phyloP scores from a whole-genome alignment of 2,113 vertebrate genomes.

The Dinomys branickii region DNA sequence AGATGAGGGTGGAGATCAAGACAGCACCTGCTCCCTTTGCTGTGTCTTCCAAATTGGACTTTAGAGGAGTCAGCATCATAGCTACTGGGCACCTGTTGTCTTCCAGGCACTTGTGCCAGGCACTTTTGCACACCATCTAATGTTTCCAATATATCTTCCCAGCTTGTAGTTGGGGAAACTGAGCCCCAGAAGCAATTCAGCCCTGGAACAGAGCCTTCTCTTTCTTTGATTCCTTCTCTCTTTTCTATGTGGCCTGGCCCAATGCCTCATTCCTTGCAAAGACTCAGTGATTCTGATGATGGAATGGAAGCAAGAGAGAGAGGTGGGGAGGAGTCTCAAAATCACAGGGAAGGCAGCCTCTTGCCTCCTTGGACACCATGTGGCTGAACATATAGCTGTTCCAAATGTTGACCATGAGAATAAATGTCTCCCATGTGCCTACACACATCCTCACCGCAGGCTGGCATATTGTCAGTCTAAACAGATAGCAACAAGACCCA shows the following conservation, averaged over 20 bases:
- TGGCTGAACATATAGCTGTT: not conserved
- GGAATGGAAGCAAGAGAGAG: not conserved
- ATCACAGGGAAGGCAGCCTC: not conserved
- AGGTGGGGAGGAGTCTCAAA: not conserved
- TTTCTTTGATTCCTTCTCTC: not conserved
- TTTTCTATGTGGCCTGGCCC: not conserved
- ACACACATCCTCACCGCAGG: too few relatives aligned
- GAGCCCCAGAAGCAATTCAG: not conserved
- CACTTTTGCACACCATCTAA: not conserved
- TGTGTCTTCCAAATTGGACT: not conserved
- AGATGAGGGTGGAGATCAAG: not conserved
- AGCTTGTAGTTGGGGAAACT: not conserved
- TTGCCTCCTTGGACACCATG: not conserved
- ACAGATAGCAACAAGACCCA: not conserved
- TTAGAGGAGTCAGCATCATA: not conserved
- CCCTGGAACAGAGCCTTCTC: not conserved
- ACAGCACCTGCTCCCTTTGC: not conserved
- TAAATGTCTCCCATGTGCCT: not conserved
- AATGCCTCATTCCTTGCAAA: not conserved
- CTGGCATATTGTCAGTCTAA: not conserved
- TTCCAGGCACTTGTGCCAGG: not conserved
- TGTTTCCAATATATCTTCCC: not conserved
- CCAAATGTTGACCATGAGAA: not conserved
- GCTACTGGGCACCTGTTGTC: not conserved
- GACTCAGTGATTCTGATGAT: not conserved